Percentiles rank a stretch among this genome's conserved stretches.
phyloP scores from a whole-genome alignment of 2,113 vertebrate species.

The Dromaius novaehollandiae region DNA sequence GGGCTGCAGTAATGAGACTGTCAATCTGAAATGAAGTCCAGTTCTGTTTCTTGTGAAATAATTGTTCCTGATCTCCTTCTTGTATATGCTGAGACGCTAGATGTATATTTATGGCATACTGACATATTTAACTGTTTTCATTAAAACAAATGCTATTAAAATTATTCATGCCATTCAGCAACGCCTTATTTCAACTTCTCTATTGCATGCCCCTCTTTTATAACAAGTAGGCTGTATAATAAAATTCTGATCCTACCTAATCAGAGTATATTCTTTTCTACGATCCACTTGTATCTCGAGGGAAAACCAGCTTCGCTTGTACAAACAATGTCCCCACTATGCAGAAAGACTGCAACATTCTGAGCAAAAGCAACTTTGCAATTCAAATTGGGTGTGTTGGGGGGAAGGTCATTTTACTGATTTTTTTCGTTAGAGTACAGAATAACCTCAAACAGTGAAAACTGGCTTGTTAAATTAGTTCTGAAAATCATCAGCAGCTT shows the following conservation, averaged over 20 bases:
- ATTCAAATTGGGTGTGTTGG: not conserved
- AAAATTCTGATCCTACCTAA: not conserved
- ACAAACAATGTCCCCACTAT: not conserved
- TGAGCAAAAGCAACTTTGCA: not conserved
- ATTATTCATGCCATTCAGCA: not conserved
- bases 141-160: not conserved
- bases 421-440: not conserved
- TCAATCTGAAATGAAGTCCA: not conserved
- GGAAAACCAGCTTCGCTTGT: not conserved
- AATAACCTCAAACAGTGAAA: not conserved
- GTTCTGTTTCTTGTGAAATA: not conserved
- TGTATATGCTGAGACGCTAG: not conserved
- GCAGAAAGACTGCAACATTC: not conserved
- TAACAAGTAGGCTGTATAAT: not conserved
- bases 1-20: not conserved
- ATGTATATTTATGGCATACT: not conserved
- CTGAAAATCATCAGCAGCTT: not conserved
- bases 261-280: not conserved
- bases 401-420: not conserved
- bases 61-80: not conserved
- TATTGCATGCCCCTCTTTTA: not conserved
- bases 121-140: not conserved
- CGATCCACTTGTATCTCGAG: not conserved
- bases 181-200: not conserved
- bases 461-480: not conserved